Base-by-base conservation (phyloP, 1,140 invertebrate genomes). In the Coptotermes formosanus region DNA sequence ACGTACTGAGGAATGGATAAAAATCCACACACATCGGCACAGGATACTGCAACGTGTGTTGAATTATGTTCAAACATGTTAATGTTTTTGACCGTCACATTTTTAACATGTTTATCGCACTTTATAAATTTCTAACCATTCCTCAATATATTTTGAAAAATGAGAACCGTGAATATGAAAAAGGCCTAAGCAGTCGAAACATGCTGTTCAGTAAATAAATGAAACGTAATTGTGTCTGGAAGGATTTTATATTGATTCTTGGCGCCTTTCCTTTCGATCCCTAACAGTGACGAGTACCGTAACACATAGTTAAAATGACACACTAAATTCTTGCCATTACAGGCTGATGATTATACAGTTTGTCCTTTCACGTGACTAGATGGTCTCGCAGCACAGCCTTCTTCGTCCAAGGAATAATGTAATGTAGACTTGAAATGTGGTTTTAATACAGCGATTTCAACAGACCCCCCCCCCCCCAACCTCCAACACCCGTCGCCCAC, bases 361-460 rank as follows among this genome's bases (percentile, higher is more conserved):
- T 75, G 64, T 75, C 64, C 64, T 30, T 75, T n/a, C n/a, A 30
- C 14, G n/a, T 30, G 21, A 64, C 59, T 25, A 30, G 16, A 9
- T 30, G 9, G 1, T 38, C 38, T 38, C 38, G n/a, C 64, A 55
- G 6, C 59, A 23, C 25, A 7, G n/a, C 25, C 64, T 75, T 75
- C 25, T 75, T 19, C 52, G 19, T 4, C 1, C 25, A 30, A 75
- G 8, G n/a, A 16, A 30, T 75, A 75, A 30, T 75, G 64, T 75
- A 75, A 75, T 75, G 16, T 16, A 9, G 64, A 30, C n/a, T 25
- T 30, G 25, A 75, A 75, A 75, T 75, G 64, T 75, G 64, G 64
- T 75, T 75, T 75, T 75, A 75, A 75, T 75, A 75, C 64, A 75
- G n/a, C 25, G 25, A 75, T 75, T 75, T 75, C n/a, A 75, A 75